Evolutionary conservation across 2,888 invertebrate genomes (phyloP).

Genomic region (Buathra laborator): DNA sequence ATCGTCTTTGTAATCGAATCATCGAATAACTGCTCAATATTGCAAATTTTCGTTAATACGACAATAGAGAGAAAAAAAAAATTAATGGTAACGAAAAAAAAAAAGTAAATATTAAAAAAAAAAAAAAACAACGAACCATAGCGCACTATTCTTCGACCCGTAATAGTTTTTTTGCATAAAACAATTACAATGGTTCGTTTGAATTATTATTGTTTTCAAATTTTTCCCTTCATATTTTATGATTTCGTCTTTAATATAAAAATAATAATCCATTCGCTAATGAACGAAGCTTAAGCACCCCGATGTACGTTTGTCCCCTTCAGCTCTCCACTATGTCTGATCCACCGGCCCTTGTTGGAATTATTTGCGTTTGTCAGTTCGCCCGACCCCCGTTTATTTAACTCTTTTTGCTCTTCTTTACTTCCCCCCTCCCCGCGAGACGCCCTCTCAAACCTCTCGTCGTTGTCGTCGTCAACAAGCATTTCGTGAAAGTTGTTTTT

Average conservation of each 20-base stretch:
- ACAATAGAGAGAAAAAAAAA: neutral
- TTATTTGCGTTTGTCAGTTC: constrained; percentile 29
- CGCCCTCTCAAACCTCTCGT: neutral
- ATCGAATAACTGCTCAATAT: neutral
- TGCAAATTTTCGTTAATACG: neutral
- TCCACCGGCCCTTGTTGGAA: constrained; percentile 22
- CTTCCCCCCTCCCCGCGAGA: neutral
- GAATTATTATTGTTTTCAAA: neutral
- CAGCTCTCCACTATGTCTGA: constrained; percentile 8
- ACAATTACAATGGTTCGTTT: constrained; percentile 16
- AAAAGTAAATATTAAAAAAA: neutral
- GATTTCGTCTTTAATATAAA: neutral
- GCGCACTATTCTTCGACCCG: neutral
- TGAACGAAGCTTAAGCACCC: constrained; percentile 59
- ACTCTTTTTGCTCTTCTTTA: constrained; percentile 23
- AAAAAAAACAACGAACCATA: neutral
- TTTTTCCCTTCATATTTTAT: neutral
- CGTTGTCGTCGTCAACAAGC: constrained; percentile 28
- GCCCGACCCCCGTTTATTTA: constrained; percentile 12
- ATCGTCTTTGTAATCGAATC: neutral
- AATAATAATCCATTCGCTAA: constrained; percentile 43
- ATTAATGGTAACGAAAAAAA: neutral
- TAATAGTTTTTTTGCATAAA: constrained; percentile 20
- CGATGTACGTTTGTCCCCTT: constrained; percentile 21
- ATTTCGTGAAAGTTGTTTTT: constrained; percentile 20